Base-by-base conservation (phyloP, 2,888 invertebrate genomes). In the Aleiodes testaceus region DNA sequence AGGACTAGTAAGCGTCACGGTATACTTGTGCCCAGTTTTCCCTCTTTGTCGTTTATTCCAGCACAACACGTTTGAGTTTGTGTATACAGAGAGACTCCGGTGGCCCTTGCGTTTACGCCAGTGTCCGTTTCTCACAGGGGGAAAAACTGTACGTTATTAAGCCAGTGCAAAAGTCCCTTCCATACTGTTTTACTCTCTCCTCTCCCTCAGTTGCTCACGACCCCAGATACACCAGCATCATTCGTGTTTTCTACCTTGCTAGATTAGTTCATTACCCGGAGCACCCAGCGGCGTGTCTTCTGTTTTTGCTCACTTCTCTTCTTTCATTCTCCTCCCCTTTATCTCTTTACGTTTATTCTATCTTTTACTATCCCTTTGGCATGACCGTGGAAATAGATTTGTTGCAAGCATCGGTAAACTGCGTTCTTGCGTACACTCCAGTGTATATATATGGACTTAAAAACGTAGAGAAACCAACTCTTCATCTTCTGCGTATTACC, bases 251-350 rank as follows among this genome's bases (percentile, higher is more conserved):
- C 69, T 66, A 76, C 71, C 78, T 77, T 74, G 79, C 82, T 79
- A 84, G 85, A 86, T 86, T 86, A 85, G 86, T 86, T 86, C 85
- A 86, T 86, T 86, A 86, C 78, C 80, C 79, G 78, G 78, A 81
- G 61, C 65, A 67, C 26, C 66, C 69, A 65, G 55, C 79, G 79
- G 79, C 82, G 79, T 81, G 82, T 83, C 82, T 81, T 81, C 78
- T 72, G 85, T 86, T 86, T 85, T 85, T 85, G 82, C 82, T 66
- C 69, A 22, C 69, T 53, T 53, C 52, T 52, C 52, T 22, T 36
- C 36, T 36, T 36, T 36, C 16, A 47, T 47, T 16, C 16, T 47
- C 14, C 26, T 26, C 7, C 47, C 47, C 16, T 47, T 14, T 47
- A 16, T 36, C 16, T 59, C 30, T 26, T 11, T 14, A n/a, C 6